Percentiles rank a stretch among this genome's conserved stretches.
Evolutionary conservation across 2,888 invertebrate species (phyloP).

Genomic region (Cotesia congregata): DNA sequence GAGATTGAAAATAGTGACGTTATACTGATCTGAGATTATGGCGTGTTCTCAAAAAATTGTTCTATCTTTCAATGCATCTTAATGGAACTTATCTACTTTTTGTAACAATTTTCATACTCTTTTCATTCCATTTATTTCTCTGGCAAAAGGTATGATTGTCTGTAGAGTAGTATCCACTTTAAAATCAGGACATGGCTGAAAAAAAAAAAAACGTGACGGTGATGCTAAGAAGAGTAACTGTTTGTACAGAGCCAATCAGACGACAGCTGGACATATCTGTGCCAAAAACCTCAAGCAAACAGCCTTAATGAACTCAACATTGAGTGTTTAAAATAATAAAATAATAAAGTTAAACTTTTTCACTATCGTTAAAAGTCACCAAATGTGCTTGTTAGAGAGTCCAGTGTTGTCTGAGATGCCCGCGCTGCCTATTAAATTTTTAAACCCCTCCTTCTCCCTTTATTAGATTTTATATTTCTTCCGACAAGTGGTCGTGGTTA

Average conservation of each 20-base stretch:
- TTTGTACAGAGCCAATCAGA: slow-evolving; percentile 16
- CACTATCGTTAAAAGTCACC: neutral
- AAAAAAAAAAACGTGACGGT: neutral
- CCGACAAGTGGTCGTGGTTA: slow-evolving; percentile 49
- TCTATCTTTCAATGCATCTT: too few species aligned
- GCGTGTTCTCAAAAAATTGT: too few species aligned
- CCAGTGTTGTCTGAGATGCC: slow-evolving; percentile 8
- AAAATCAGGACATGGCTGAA: neutral
- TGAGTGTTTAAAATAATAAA: neutral
- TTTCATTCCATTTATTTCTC: neutral
- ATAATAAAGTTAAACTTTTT: slow-evolving; percentile 1
- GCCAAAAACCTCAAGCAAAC: neutral
- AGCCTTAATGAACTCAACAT: slow-evolving; percentile 12
- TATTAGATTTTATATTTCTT: slow-evolving; percentile 3
- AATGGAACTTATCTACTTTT: too few species aligned
- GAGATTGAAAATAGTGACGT: too few species aligned
- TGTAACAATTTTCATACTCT: neutral
- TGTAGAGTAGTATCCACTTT: neutral
- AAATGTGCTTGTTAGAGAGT: neutral
- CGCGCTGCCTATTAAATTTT: slow-evolving; percentile 21
- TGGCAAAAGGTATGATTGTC: neutral
- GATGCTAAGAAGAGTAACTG: neutral
- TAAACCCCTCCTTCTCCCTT: neutral
- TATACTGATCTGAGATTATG: too few species aligned
- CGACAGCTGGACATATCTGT: neutral